A percentile compares a stretch with the other conserved stretches of the same genome.
These are phyloP conservation scores for Monomorium pharaonis DNA, from an alignment of 1,140 invertebrate genomes.

Conservation along the genomic window DNA sequence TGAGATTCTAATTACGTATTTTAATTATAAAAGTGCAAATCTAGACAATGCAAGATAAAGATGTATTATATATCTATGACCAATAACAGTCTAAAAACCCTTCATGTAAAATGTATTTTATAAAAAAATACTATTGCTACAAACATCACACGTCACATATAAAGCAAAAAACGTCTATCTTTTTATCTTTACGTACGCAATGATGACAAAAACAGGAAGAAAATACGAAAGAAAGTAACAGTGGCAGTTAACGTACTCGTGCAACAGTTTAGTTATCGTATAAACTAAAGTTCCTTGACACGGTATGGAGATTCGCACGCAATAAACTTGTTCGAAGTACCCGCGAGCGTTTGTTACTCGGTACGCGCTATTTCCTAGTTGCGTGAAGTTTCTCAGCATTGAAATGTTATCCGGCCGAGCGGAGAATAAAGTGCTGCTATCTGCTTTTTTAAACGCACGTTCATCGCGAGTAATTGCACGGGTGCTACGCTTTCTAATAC, in stretches of 20 bases:
- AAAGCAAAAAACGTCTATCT: neutral
- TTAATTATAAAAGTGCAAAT: neutral
- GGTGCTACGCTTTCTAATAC: constrained; percentile 15
- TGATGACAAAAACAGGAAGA: neutral
- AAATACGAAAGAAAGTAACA: constrained; percentile 1
- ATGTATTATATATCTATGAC: too few relatives aligned
- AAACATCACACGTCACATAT: neutral
- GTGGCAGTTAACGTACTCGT: neutral
- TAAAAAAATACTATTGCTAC: neutral
- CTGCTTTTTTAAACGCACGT: constrained; percentile 33
- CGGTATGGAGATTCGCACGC: constrained; percentile 3
- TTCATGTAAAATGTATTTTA: neutral
- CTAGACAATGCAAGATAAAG: neutral
- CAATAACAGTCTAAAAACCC: neutral
- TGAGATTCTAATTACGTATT: neutral
- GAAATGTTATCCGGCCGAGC: constrained; percentile 63
- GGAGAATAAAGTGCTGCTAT: constrained; percentile 44
- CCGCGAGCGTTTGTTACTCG: constrained; percentile 25
- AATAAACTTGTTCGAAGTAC: constrained; percentile 1
- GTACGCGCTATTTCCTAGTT: constrained; percentile 50
- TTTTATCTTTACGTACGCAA: neutral
- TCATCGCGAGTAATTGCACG: constrained; percentile 38
- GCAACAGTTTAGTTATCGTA: constrained; percentile 10
- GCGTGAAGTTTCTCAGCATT: constrained; percentile 75
- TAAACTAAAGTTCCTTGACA: constrained; percentile 19